Evolutionary conservation across 2,888 invertebrate genomes (phyloP).

Genomic region (Cataglyphis livida): DNA sequence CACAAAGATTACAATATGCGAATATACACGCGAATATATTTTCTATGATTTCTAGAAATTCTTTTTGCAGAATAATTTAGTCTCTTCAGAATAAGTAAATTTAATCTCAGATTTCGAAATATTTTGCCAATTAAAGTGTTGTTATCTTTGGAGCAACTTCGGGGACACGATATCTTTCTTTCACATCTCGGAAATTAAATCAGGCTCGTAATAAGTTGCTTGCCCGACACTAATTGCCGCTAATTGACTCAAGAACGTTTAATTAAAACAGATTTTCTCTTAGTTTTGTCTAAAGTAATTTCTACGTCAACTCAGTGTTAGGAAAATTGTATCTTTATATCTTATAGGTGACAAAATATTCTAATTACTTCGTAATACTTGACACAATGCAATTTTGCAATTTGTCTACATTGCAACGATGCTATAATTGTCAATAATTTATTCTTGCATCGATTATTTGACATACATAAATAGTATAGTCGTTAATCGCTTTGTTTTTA

Average conservation of each 20-base stretch:
- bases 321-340: constrained; percentile 28
- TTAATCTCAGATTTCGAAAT: constrained; percentile 34
- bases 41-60: not conserved
- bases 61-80: not conserved
- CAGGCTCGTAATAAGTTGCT: constrained; percentile 51
- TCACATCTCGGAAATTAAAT: constrained; percentile 52
- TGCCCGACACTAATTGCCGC: constrained; percentile 59
- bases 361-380: not conserved
- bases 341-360: constrained; percentile 2
- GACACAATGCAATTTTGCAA: not conserved
- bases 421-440: constrained; percentile 6
- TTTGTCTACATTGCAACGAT: not conserved
- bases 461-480: constrained; percentile 8
- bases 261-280: constrained; percentile 59
- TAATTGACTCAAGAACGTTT: constrained; percentile 50
- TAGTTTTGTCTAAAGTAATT: constrained; percentile 26
- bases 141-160: constrained; percentile 30
- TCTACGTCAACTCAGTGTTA: constrained; percentile 1
- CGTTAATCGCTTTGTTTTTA: constrained; percentile 11
- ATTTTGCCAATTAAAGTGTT: constrained; percentile 27
- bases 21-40: not conserved
- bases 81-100: not conserved
- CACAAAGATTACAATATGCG: not conserved
- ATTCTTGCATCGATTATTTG: not conserved
- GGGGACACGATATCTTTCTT: constrained; percentile 28